Base-by-base conservation (phyloP, 2,797 vertebrate genomes). In the Pantherophis vulpinus region DNA sequence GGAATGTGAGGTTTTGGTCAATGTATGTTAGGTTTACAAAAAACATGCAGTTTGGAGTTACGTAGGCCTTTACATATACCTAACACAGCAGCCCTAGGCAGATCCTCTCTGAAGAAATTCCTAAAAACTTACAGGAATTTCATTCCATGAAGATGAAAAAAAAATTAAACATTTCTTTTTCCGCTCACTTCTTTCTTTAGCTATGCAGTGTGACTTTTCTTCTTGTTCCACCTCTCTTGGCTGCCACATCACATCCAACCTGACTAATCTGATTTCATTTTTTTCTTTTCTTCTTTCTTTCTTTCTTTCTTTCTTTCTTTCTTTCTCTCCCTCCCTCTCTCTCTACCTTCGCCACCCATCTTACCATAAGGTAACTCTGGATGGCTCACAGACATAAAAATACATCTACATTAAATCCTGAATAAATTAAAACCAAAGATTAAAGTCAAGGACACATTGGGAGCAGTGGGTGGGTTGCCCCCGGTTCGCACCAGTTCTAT, bases 301-400 rank as follows among this genome's bases (percentile, higher is more conserved):
- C 27, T 61, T 47, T 51, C 47, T 51, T 54, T 54, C 11, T 66
- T 29, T n/a, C 25, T 27, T 42, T 42, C 0, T 12, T 2, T 63
- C 27, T 1, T 1, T 63, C 11, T 0, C 25, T 29, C 27, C 1
- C 29, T n/a, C 29, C 5, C 12, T 70, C 29, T 1, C 2, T 32
- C 11, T 1, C 6, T 32, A 2, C 2, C 29, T 29, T 27, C 12
- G 13, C 29, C 27, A 0, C 14, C 2, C n/a, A 32, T 32, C 13
- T 70, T 32, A 70, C 6, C n/a, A 32, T 32, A 32, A 70, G 5
- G 66, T 70, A 70, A 70, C 6, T 32, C 66, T 70, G n/a, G n/a
- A 6, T 16, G 66, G n/a, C 66, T 70, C 32, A 70, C 1, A 70
- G 66, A 32, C n/a, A 32, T 32, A 70, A 70, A 70, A 70, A 70